Percentiles rank a stretch among this genome's conserved stretches.
These are phyloP conservation scores for Pseudoips prasinana DNA, from an alignment of 2,888 invertebrate genomes.

Conservation along the genomic window DNA sequence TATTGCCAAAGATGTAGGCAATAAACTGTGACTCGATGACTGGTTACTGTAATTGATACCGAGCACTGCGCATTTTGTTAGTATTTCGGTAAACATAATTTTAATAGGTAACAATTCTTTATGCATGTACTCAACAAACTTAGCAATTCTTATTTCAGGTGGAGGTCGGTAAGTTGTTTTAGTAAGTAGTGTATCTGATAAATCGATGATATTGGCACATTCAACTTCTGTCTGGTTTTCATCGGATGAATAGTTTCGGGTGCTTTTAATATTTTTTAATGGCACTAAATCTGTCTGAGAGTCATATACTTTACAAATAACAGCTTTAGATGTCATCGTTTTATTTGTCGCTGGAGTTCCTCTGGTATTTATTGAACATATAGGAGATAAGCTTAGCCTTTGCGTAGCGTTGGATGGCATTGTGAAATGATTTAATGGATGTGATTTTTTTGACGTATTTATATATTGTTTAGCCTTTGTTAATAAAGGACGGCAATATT, in stretches of 20 bases:
- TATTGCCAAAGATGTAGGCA: constrained; percentile 2
- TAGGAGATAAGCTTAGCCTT: constrained; percentile 47
- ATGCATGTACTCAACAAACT: constrained; percentile 53
- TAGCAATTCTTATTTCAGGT: constrained; percentile 51
- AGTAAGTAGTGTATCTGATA: background rate
- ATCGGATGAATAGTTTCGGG: constrained; percentile 6
- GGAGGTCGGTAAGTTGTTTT: constrained; percentile 25
- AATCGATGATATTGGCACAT: constrained; percentile 8
- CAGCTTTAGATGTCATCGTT: constrained; percentile 22
- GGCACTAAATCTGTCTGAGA: constrained; percentile 13
- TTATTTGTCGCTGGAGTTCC: constrained; percentile 18
- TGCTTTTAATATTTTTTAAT: constrained; percentile 3
- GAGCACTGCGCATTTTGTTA: constrained; percentile 50
- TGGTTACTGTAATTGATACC: constrained; percentile 21
- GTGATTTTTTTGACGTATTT: no score
- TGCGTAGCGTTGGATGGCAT: no score
- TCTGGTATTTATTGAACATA: constrained; percentile 49
- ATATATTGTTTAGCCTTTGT: no score
- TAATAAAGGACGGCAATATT: no score
- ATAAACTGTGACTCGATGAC: no score
- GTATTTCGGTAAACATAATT: constrained; percentile 52
- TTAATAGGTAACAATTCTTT: constrained; percentile 61
- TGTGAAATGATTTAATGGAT: no score
- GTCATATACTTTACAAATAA: constrained; percentile 23
- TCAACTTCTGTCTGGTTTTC: no score